Percentiles rank a stretch among this genome's conserved stretches.
phyloP scores from a whole-genome alignment of 1,140 invertebrate species.

The Micrasema minimum region DNA sequence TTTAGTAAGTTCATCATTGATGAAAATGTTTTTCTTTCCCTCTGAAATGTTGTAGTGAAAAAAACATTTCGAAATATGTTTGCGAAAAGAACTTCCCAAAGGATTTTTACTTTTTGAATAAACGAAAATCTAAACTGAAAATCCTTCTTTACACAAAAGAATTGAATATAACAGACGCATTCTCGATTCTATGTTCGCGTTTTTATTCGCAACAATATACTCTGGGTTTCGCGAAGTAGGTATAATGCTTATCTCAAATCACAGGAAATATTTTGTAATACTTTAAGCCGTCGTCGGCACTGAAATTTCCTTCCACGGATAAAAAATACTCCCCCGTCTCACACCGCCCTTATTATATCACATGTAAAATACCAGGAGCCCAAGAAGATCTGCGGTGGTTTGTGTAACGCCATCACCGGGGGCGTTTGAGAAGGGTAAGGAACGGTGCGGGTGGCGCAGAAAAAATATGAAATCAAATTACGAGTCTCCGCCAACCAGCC shows the following conservation, averaged over 20 bases:
- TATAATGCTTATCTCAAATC: constrained; percentile 49
- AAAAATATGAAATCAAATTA: constrained; percentile 52
- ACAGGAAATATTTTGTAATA: constrained; percentile 51
- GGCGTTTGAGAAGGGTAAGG: constrained; percentile 34
- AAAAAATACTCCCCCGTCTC: constrained; percentile 41
- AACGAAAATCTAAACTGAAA: constrained; percentile 4
- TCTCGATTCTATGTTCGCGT: constrained; percentile 26
- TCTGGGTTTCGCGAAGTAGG: constrained; percentile 37
- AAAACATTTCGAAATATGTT: no score
- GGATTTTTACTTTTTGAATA: not conserved
- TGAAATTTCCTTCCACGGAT: constrained; percentile 37
- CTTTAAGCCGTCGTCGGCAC: constrained; percentile 46
- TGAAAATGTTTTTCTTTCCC: no score
- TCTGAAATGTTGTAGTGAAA: no score
- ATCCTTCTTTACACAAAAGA: constrained; percentile 2
- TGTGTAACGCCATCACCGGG: constrained; percentile 33
- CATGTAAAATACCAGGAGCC: constrained; percentile 32
- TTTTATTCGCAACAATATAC: constrained; percentile 26
- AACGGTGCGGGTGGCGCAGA: constrained; percentile 20
- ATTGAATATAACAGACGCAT: constrained; percentile 32
- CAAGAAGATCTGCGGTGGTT: constrained; percentile 37
- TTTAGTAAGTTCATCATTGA: no score
- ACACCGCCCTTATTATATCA: constrained; percentile 38
- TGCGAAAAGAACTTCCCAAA: no score
- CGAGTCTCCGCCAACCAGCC: constrained; percentile 46